Evolutionary conservation across 2,797 vertebrate genomes (phyloP).

Genomic region (Pantherophis alleghaniensis): DNA sequence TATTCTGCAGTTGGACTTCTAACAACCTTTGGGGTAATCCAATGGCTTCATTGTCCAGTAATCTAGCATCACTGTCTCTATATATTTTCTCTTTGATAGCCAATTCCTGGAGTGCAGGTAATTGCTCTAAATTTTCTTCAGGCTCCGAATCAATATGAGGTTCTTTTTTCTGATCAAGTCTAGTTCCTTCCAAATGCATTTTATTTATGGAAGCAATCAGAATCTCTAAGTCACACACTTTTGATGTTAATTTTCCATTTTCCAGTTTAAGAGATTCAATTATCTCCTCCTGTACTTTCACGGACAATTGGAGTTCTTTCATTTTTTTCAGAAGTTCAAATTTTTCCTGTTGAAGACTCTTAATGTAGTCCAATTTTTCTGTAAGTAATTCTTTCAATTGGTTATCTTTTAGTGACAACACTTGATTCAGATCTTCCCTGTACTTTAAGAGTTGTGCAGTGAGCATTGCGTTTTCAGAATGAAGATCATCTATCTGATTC

Average conservation of each 20-base stretch:
- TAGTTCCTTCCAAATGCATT: slow-evolving; percentile 49
- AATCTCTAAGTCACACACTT: slow-evolving; percentile 63
- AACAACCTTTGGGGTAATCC: slow-evolving; percentile 65
- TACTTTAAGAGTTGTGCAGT: slow-evolving; percentile 86
- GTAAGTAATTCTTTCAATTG: slow-evolving; percentile 84
- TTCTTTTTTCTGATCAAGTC: slow-evolving; percentile 42
- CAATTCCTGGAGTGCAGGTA: slow-evolving; percentile 63
- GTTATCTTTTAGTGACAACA: slow-evolving; percentile 87
- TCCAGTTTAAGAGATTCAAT: slow-evolving; percentile 66
- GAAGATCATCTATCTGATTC: slow-evolving; percentile 86
- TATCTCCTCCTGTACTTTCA: slow-evolving; percentile 65
- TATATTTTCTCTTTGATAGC: slow-evolving; percentile 60
- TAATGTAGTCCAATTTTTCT: slow-evolving; percentile 84
- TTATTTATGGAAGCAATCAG: slow-evolving; percentile 67
- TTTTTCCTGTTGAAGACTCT: slow-evolving; percentile 81
- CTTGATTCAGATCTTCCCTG: slow-evolving; percentile 86
- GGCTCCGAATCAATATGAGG: slow-evolving; percentile 37
- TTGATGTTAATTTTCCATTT: slow-evolving; percentile 69
- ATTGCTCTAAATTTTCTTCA: slow-evolving; percentile 60
- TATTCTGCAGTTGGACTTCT: slow-evolving; percentile 67
- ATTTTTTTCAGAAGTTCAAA: slow-evolving; percentile 71
- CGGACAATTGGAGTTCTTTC: slow-evolving; percentile 64
- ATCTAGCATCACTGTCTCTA: slow-evolving; percentile 52
- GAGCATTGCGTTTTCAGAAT: slow-evolving; percentile 90
- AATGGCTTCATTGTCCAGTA: slow-evolving; percentile 65